Evolutionary conservation across 2,888 invertebrate species (phyloP).

Genomic region (Phengaris arion): DNA sequence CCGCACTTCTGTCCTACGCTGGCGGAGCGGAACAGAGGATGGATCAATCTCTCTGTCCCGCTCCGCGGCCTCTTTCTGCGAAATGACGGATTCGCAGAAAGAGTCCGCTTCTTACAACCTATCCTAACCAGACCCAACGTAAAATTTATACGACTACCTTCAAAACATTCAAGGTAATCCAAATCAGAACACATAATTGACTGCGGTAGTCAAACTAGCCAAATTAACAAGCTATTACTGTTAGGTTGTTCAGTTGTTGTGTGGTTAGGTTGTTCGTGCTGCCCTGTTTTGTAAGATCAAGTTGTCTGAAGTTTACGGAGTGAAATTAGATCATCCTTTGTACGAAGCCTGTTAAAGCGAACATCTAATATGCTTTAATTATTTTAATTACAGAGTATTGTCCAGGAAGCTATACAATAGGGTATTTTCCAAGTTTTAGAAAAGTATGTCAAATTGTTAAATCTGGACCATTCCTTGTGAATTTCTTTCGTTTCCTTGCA

Average conservation of each 20-base stretch:
- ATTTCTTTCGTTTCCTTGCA: too few relatives aligned
- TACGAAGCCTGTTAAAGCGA: conserved; percentile 16
- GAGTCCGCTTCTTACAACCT: too few relatives aligned
- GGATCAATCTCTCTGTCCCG: too few relatives aligned
- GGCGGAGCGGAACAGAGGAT: too few relatives aligned
- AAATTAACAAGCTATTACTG: conserved; percentile 10
- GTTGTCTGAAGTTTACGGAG: conserved; percentile 22
- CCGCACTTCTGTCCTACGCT: too few relatives aligned
- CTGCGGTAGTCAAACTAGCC: neutral
- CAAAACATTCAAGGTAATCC: neutral
- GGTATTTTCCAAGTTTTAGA: too few relatives aligned
- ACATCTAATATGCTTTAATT: conserved; percentile 13
- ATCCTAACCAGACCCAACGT: neutral
- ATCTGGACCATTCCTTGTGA: too few relatives aligned
- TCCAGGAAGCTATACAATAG: neutral
- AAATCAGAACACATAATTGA: conserved; percentile 5
- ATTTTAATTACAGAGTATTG: neutral
- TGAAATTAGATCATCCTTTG: conserved; percentile 24
- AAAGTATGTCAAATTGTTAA: too few relatives aligned
- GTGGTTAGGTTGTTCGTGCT: conserved; percentile 19
- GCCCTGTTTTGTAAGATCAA: neutral
- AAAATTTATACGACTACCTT: neutral
- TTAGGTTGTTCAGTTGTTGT: conserved; percentile 3
- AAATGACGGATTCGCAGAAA: too few relatives aligned
- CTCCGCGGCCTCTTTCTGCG: too few relatives aligned